These are phyloP conservation scores for Arrhamphus sclerolepis DNA, from an alignment of 2,797 vertebrate genomes.

Conservation along the genomic window DNA sequence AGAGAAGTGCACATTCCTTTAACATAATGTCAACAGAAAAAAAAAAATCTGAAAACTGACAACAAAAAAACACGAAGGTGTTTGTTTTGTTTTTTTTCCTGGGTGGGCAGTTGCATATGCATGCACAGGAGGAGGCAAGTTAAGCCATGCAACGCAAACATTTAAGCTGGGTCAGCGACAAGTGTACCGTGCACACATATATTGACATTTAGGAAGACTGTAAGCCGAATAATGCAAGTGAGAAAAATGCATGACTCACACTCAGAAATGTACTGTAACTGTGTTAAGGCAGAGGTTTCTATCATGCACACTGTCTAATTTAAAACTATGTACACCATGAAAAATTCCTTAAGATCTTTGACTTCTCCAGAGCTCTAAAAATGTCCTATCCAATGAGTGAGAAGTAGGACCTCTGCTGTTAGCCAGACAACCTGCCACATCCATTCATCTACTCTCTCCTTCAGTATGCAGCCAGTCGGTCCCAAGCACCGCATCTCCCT, in stretches of 20 bases:
- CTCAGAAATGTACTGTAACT: not conserved
- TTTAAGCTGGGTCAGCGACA: too few relatives aligned
- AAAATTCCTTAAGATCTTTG: not conserved
- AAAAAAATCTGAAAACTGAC: not conserved
- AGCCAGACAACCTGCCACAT: not conserved
- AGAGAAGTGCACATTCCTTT: constrained; percentile 22
- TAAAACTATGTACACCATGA: not conserved
- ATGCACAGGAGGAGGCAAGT: too few relatives aligned
- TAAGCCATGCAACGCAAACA: not conserved
- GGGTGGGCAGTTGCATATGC: too few relatives aligned
- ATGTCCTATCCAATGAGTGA: not conserved
- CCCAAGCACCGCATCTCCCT: constrained; percentile 32
- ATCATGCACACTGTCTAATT: not conserved
- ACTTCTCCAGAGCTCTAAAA: not conserved
- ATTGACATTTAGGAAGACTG: not conserved
- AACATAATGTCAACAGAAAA: not conserved
- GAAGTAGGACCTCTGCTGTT: not conserved
- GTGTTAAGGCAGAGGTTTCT: not conserved
- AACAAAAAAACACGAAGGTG: not conserved
- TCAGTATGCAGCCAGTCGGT: constrained; percentile 17
- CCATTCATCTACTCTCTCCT: not conserved
- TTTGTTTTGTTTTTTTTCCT: not conserved
- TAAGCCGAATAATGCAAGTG: not conserved
- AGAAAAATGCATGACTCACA: not conserved
- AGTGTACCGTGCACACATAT: too few relatives aligned